Evolutionary conservation across 2,888 invertebrate species (phyloP), one percentile per base, ranked within the genome.

Genomic region (Tryphoninae sp.): DNA sequence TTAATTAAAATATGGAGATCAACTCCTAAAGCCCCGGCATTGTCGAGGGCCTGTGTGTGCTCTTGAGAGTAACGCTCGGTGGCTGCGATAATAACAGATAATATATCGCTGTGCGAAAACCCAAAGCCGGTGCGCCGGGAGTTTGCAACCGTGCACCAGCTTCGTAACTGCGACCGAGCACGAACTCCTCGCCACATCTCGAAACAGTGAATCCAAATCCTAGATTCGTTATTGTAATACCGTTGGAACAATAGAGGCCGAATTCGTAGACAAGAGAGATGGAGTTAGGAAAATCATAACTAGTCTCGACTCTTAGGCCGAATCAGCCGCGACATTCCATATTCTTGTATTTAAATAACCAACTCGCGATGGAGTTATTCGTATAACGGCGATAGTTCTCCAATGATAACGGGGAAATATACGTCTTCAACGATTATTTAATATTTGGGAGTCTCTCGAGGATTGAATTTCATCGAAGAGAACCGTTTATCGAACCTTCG

Each of bases 1-100:
- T 90, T 91, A 91, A 91, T 91, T 91, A 91, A 91, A 91, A 90
- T 90, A 89, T 89, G 90, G 89, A 91, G 90, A 91, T 91, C 89
- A 90, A 87, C 80, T 74, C 78, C 84, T 83, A 88, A 89, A 90
- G 88, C 90, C 87, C 33, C 77, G 84, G 89, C 86, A 90, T 90
- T 90, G 89, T 87, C 81, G 83, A 42, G 75, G 16, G 68, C 19
- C 42, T 22, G 49, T 33, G 22, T 71, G 51, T 67, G 79, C 69
- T 74, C 81, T 69, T 61, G 71, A 67, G 86, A 88, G 88, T 86
- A 77, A 72, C 69, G 69, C 80, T 74, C 86, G 86, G 61, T 73
- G 77, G 87, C 90, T 89, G 89, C 87, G 90, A 90, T 90, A 90
- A 90, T 90, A 90, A 89, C 89, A 88, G 90, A 90, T 90, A 90